Evolutionary conservation across 2,113 vertebrate genomes (phyloP).

Genomic region (Euleptes europaea): DNA sequence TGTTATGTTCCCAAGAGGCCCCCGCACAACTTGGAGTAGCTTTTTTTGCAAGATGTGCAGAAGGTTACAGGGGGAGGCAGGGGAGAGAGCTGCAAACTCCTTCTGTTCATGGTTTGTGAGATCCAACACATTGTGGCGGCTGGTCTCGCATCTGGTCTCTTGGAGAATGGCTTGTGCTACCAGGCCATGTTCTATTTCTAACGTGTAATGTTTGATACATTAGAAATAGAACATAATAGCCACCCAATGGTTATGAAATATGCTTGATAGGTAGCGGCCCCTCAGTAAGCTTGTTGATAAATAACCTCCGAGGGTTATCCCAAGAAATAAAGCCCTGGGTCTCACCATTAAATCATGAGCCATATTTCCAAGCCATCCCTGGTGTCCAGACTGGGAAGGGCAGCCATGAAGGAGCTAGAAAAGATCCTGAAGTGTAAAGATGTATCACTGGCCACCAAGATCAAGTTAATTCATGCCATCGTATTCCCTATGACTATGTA

Average conservation of each 20-base stretch:
- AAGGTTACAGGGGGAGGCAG: too few relatives aligned
- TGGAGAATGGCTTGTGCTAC: neutral
- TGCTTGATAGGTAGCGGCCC: constrained; percentile 11
- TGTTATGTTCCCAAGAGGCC: too few relatives aligned
- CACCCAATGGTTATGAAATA: neutral
- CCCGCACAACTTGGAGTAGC: too few relatives aligned
- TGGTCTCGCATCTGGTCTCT: neutral
- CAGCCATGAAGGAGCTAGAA: too few relatives aligned
- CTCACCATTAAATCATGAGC: constrained; percentile 39
- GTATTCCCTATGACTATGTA: too few relatives aligned
- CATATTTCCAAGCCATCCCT: constrained; percentile 10
- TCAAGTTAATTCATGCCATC: too few relatives aligned
- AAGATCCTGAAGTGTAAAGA: too few relatives aligned
- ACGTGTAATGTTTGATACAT: constrained; percentile 14
- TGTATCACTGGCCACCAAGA: too few relatives aligned
- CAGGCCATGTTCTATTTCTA: neutral
- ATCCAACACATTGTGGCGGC: neutral
- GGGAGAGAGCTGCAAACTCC: too few relatives aligned
- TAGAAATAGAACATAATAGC: neutral
- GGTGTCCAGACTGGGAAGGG: too few relatives aligned
- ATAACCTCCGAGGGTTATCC: neutral
- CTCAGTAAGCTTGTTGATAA: constrained; percentile 4
- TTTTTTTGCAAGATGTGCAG: too few relatives aligned
- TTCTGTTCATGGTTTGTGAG: too few relatives aligned
- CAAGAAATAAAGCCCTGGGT: constrained; percentile 21